Evolutionary conservation across 2,888 invertebrate species (phyloP).

Genomic region (Hermodice carunculata): DNA sequence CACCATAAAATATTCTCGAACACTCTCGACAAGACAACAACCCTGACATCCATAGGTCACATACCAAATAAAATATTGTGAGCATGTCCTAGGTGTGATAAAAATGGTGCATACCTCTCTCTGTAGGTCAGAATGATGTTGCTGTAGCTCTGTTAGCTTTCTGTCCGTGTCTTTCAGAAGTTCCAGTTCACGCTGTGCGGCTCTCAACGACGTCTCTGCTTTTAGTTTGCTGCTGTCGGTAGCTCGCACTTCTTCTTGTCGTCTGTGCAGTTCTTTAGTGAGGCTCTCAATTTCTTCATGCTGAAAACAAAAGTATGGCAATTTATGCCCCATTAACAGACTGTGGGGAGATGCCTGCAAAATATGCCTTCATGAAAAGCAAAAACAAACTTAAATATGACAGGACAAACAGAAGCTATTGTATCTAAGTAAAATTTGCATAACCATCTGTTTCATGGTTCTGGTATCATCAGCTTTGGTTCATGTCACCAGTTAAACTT

Average conservation of each 20-base stretch:
- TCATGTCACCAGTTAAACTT: no score
- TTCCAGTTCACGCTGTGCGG: constrained; percentile 49
- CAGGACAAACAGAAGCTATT: no score
- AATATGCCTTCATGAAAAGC: no score
- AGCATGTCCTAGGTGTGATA: not conserved
- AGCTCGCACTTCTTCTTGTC: constrained; percentile 17
- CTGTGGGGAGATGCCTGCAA: no score
- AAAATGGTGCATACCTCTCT: constrained; percentile 48
- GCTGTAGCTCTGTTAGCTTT: constrained; percentile 49
- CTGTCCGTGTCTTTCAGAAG: constrained; percentile 49
- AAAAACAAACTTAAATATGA: no score
- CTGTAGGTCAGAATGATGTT: constrained; percentile 50
- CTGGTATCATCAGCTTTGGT: no score
- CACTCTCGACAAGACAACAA: no score
- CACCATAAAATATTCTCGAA: no score
- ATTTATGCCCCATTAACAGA: not conserved
- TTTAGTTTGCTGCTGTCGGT: constrained; percentile 2
- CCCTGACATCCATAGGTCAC: no score
- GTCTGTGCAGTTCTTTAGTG: constrained; percentile 16
- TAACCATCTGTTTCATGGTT: no score
- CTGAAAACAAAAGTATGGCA: constrained; percentile 1
- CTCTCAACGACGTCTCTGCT: constrained; percentile 12
- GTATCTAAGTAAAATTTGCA: no score
- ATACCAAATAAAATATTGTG: no score
- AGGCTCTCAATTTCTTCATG: constrained; percentile 24